Conservation (phyloP, 1,140 invertebrate species). For the Paracyclopina nana region DNA sequence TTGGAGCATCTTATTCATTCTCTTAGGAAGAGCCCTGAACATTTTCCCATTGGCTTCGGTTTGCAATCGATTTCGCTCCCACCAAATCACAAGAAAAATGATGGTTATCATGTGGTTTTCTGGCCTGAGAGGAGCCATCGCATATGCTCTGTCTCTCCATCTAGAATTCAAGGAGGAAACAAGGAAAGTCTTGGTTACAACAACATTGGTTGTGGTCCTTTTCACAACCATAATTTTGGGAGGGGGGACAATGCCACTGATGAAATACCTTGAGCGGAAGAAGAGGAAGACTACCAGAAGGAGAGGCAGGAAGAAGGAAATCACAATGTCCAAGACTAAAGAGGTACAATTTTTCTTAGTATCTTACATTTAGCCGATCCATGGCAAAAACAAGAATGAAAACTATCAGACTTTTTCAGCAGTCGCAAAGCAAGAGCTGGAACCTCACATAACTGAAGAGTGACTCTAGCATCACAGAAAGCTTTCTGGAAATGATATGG, state of each 20-base stretch:
- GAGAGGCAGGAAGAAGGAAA: conserved; percentile 37
- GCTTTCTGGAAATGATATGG: too few species aligned
- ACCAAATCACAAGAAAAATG: conserved; percentile 64
- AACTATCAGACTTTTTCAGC: too few species aligned
- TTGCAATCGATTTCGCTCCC: conserved; percentile 86
- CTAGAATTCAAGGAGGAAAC: conserved; percentile 83
- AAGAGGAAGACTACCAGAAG: not conserved
- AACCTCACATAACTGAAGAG: too few species aligned
- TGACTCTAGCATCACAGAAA: too few species aligned
- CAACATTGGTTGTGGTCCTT: conserved; percentile 85
- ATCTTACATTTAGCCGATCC: conserved; percentile 31
- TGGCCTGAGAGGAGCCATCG: conserved; percentile 86
- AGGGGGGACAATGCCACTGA: conserved; percentile 84
- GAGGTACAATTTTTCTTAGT: too few species aligned
- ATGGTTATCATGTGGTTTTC: conserved; percentile 22
- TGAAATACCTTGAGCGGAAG: conserved; percentile 37
- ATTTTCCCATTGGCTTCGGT: conserved; percentile 86
- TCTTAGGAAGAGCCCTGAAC: conserved; percentile 59
- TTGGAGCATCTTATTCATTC: conserved; percentile 16
- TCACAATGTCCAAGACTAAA: conserved; percentile 84
- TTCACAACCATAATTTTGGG: conserved; percentile 87
- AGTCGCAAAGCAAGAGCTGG: too few species aligned
- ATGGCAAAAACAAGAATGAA: conserved; percentile 1
- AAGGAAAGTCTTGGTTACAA: conserved; percentile 84
- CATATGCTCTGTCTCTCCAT: conserved; percentile 89